Base-by-base conservation (phyloP, 2,888 invertebrate genomes). In the Himalopsyche tibetana region DNA sequence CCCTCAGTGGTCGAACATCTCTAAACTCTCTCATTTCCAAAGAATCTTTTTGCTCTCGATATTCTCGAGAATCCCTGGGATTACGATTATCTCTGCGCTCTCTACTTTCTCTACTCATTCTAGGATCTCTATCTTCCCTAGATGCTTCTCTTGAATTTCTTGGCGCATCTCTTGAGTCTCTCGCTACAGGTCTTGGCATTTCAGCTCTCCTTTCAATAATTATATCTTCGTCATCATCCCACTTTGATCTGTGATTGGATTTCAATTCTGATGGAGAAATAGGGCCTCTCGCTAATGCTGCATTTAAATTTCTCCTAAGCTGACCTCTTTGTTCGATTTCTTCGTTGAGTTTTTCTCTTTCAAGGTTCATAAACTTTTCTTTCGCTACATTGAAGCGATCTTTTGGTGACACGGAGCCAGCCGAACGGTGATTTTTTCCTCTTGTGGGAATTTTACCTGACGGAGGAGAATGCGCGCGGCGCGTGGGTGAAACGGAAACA, bases 371-470 rank as follows among this genome's bases (percentile, higher is more conserved):
- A 90, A 97, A 97, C 91, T 97, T 97, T 90, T 97, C 96, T 91
- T 97, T 97, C 80, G 97, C 97, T 89, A 97, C 97, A 89, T 96
- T 96, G 92, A 97, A 97, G 86, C 97, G 94, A 90, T 97, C 97
- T 89, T 96, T 95, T 0, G 96, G 96, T 2, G 95, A 94, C n/a
- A 91, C 89, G 63, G 88, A 86, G 82, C 91, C 90, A 89, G 93
- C 92, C 55, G 87, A 84, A 80, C 84, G 81, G 36, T 86, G 83
- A 11, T 63, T 63, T 17, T 80, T 82, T 92, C 82, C 93, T 0
- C 92, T 92, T 11, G 84, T 56, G 91, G 74, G 91, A 89, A 91
- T 89, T 92, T 90, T 89, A 94, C 90, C 86, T 17, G 92, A 82
- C 12, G 89, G 86, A 17, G 89, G 90, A 17, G 93, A 90, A 83